Conservation (phyloP, 2,797 vertebrate species). For the Myoxocephalus aenaeus region DNA sequence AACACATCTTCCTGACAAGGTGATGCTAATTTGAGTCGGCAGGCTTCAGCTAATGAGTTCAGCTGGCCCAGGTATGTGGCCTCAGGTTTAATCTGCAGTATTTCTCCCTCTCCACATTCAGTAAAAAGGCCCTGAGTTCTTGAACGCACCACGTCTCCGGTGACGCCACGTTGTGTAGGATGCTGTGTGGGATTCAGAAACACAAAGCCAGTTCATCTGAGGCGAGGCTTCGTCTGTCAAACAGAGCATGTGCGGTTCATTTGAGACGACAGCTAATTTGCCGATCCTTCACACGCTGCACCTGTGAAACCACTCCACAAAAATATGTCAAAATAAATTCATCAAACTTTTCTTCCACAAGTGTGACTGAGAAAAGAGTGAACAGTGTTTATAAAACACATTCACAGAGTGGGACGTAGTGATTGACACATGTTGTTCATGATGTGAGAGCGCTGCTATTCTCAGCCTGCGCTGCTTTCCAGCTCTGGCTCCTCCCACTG, state of each 20-base stretch:
- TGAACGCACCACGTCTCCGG: constrained; percentile 13
- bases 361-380: constrained; percentile 22
- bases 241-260: neutral
- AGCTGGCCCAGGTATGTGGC: constrained; percentile 15
- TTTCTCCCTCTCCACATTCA: constrained; percentile 11
- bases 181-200: neutral
- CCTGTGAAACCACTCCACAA: neutral
- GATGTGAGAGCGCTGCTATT: constrained; percentile 41
- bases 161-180: neutral
- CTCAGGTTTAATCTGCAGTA: constrained; percentile 21
- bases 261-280: constrained; percentile 14
- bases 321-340: neutral
- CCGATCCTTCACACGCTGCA: constrained; percentile 1
- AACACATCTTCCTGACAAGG: neutral
- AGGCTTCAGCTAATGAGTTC: constrained; percentile 39
- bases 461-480: constrained; percentile 31
- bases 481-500: constrained; percentile 47
- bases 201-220: neutral
- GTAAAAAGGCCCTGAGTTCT: neutral
- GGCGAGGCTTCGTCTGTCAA: neutral
- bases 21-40: constrained; percentile 21
- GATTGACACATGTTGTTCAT: constrained; percentile 45
- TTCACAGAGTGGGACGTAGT: constrained; percentile 25
- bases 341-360: neutral
- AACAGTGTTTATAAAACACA: neutral